Conservation (phyloP, 35 echinoderm and acorn worm species). For the Stichopus chloronotus region DNA sequence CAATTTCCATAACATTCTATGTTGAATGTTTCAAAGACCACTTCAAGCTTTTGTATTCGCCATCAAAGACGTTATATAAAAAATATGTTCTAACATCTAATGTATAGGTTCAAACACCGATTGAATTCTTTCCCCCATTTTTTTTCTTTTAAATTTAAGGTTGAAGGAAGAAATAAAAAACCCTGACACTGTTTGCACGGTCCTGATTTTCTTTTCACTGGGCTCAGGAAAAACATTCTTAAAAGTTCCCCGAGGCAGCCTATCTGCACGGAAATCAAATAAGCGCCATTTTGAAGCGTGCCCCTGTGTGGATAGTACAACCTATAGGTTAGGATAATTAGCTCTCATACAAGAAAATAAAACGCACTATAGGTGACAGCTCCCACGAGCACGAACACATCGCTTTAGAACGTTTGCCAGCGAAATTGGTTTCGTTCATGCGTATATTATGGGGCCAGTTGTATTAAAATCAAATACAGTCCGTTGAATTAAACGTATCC, state of each 20-base stretch:
- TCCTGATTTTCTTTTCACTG: background rate
- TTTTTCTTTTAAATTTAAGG: too few relatives aligned
- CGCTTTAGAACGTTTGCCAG: background rate
- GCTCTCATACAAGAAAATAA: background rate
- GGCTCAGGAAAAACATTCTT: background rate
- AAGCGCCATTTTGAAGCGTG: background rate
- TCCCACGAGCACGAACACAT: background rate
- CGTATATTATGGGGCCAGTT: conserved; percentile 19
- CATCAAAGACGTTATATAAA: too few relatives aligned
- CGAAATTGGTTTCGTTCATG: conserved; percentile 10
- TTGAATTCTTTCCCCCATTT: too few relatives aligned
- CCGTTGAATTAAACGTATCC: background rate
- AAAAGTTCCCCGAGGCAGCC: background rate
- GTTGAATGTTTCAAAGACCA: too few relatives aligned
- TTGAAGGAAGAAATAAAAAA: too few relatives aligned
- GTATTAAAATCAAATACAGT: background rate
- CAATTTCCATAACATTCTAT: too few relatives aligned
- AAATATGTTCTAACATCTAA: too few relatives aligned
- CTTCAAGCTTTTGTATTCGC: too few relatives aligned
- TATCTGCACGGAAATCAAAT: background rate
- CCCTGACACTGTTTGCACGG: background rate
- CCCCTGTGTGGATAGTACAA: background rate
- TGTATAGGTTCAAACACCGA: too few relatives aligned
- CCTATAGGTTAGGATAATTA: background rate
- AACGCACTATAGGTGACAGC: background rate